Conservation (phyloP, 1,140 invertebrate species). For the Drosophila cardini region DNA sequence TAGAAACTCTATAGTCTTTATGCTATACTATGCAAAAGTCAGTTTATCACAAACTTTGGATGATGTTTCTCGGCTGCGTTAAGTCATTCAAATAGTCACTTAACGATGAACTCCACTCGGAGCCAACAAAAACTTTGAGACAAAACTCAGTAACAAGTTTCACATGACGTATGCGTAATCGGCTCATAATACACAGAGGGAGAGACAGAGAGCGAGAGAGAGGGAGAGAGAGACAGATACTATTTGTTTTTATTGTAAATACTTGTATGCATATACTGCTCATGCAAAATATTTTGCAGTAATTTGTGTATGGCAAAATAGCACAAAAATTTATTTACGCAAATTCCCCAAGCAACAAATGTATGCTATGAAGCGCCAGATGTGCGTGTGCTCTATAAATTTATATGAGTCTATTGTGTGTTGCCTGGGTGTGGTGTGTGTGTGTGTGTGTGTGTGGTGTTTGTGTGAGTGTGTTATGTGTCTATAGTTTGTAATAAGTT, state of each 20-base stretch:
- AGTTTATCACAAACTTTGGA: conserved; percentile 36
- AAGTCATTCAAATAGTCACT: conserved; percentile 78
- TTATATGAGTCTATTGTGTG: conserved; percentile 27
- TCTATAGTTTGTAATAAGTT: conserved; percentile 76
- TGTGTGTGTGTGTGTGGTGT: conserved; percentile 7
- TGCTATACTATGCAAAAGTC: conserved; percentile 9
- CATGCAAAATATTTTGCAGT: conserved; percentile 81
- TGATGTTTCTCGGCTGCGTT: conserved; percentile 24
- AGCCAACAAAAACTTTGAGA: conserved; percentile 55
- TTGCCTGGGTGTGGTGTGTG: background rate
- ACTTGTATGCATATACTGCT: conserved; percentile 57
- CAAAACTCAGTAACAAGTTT: conserved; percentile 44
- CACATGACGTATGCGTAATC: conserved; percentile 70
- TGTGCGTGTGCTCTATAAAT: conserved; percentile 68
- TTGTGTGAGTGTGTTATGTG: conserved; percentile 10
- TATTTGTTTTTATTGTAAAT: conserved; percentile 78
- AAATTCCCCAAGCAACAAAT: conserved; percentile 50
- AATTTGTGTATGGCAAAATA: conserved; percentile 71
- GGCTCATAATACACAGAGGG: conserved; percentile 47
- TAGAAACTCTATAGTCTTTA: conserved; percentile 35
- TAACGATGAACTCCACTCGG: conserved; percentile 54
- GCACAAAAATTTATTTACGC: conserved; percentile 68
- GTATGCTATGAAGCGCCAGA: conserved; percentile 27
- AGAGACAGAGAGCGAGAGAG: too few relatives aligned
- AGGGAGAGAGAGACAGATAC: too few relatives aligned